These are phyloP conservation scores for Jaculus jaculus DNA, from an alignment of 2,113 vertebrate genomes.

Conservation along the genomic window DNA sequence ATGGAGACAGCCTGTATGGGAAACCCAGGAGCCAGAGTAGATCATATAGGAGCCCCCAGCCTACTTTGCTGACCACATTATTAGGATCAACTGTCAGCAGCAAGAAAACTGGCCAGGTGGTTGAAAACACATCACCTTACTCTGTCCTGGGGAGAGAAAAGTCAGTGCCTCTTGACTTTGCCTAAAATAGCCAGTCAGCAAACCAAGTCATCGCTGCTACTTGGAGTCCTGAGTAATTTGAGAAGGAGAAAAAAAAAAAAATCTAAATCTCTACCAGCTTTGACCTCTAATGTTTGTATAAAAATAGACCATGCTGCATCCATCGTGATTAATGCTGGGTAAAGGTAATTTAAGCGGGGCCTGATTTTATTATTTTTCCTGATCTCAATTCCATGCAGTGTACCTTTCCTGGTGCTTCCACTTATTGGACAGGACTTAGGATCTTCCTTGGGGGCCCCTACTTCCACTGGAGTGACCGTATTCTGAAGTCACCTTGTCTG, in stretches of 20 bases:
- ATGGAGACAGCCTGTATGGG: conserved; percentile 60
- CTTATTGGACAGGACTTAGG: conserved; percentile 16
- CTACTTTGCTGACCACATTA: conserved; percentile 47
- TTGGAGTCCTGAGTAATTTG: conserved; percentile 77
- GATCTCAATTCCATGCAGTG: conserved; percentile 74
- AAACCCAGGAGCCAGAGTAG: conserved; percentile 61
- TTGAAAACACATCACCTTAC: conserved; percentile 66
- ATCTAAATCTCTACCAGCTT: conserved; percentile 81
- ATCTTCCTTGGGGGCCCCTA: neutral
- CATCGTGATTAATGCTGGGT: conserved; percentile 86
- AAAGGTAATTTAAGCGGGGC: conserved; percentile 86
- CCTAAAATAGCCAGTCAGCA: conserved; percentile 79
- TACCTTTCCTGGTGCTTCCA: conserved; percentile 35
- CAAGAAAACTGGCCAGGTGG: conserved; percentile 59
- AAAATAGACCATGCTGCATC: conserved; percentile 84
- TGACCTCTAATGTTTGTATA: conserved; percentile 81
- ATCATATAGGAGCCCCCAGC: conserved; percentile 22
- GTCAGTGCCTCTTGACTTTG: conserved; percentile 70
- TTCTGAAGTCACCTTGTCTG: conserved; percentile 34
- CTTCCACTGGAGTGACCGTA: conserved; percentile 18
- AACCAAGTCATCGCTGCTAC: conserved; percentile 72
- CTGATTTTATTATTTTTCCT: conserved; percentile 83
- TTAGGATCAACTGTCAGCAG: conserved; percentile 57
- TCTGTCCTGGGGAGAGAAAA: conserved; percentile 46
- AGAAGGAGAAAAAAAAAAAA: conserved; percentile 78